phyloP scores from a whole-genome alignment of 1,140 invertebrate species.

The Sitodiplosis mosellana region DNA sequence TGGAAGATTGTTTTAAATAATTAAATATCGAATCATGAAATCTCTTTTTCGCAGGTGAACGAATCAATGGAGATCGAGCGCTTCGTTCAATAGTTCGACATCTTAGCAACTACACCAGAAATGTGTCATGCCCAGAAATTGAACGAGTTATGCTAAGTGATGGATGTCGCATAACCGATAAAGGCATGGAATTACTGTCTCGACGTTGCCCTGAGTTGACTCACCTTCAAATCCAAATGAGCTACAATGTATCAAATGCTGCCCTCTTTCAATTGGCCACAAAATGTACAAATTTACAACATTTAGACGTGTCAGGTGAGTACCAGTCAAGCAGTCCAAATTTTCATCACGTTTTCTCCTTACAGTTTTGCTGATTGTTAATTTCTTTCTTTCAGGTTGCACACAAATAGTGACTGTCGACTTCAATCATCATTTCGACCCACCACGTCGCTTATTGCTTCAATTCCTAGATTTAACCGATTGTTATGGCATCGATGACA shows the following conservation, averaged over 20 bases:
- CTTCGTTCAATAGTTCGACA: slow-evolving; percentile 41
- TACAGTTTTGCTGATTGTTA: slow-evolving; percentile 7
- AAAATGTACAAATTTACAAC: slow-evolving; percentile 46
- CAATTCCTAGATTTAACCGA: slow-evolving; percentile 72
- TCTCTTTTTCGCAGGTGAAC: slow-evolving; percentile 17
- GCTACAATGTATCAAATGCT: slow-evolving; percentile 29
- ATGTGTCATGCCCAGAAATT: slow-evolving; percentile 36
- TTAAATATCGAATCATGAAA: not conserved
- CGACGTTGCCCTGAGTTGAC: slow-evolving; percentile 52
- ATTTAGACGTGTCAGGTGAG: slow-evolving; percentile 52
- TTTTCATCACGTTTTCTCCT: slow-evolving; percentile 14
- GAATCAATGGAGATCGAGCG: slow-evolving; percentile 45
- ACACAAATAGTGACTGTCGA: slow-evolving; percentile 47
- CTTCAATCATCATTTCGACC: slow-evolving; percentile 40
- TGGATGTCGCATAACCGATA: slow-evolving; percentile 55
- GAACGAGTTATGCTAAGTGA: slow-evolving; percentile 49
- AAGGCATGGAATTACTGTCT: slow-evolving; percentile 45
- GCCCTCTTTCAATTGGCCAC: slow-evolving; percentile 43
- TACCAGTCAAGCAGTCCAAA: not conserved
- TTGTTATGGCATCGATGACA: slow-evolving; percentile 63
- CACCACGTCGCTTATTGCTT: slow-evolving; percentile 36
- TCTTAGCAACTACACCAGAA: slow-evolving; percentile 34
- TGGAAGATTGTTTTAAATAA: not conserved
- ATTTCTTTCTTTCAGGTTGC: slow-evolving; percentile 32
- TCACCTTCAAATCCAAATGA: slow-evolving; percentile 49